Base-by-base conservation (phyloP, 2,113 vertebrate genomes). In the Megaceryle maxima region DNA sequence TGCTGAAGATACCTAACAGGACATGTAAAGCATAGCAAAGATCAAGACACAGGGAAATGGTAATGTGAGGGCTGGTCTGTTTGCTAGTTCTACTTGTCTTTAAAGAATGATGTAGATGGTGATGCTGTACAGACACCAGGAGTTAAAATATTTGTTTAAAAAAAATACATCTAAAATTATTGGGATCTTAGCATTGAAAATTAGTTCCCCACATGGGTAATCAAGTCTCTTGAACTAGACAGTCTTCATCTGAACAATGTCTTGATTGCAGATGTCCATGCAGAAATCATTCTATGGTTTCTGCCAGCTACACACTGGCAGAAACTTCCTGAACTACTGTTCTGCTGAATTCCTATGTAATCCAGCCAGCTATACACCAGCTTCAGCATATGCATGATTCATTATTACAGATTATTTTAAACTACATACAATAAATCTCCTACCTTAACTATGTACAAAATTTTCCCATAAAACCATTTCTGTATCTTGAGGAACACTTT, bases 201-300 rank as follows among this genome's bases (percentile, higher is more conserved):
- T 28, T 43, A 26, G 20, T 43, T 57, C 9, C 10, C 9, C 21
- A 43, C 14, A 44, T 31, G 7, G 31, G 4, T 11, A 26, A 74
- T 33, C 24, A 37, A 67, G 12, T 51, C 37, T 67, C 25, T 59
- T 44, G 48, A 46, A 70, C 33, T 29, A 29, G 25, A 33, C 5
- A 13, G 8, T 66, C 67, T 57, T 80, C 1, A 3, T 43, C 31
- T 44, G 44, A 57, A 51, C 9, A 57, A 31, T 20, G 16, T 11
- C 19, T 73, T 26, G 1, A 0, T 28, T 64, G 26, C 15, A 70
- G 35, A 5, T n/a, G 6, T 56, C 11, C 25, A 5, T 14, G 7
- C 3, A 57, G 51, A 43, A 72, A 64, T 20, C 8, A 15, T 78
- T 72, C 46, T 46, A 20, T 18, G 19, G 46, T 46, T 46, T 46